These are phyloP conservation scores for Leptatherina wallacei DNA, from an alignment of 2,797 vertebrate genomes.

Conservation along the genomic window DNA sequence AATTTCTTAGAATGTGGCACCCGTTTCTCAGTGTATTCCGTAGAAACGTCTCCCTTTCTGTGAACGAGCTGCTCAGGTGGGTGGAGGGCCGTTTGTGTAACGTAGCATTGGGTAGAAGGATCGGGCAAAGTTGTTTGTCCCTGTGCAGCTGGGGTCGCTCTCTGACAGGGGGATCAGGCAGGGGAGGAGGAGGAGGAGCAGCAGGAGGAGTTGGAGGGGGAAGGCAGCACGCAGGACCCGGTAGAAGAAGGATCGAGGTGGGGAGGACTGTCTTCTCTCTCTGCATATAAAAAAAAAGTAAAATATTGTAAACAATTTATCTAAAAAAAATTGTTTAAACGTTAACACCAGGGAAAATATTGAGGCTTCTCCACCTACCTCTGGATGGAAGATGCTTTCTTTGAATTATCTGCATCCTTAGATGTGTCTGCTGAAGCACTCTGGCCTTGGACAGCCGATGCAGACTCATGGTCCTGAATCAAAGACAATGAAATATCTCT, in stretches of 20 bases:
- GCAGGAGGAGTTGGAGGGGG: constrained; percentile 89
- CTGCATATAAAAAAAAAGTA: constrained; percentile 66
- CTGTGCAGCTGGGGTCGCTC: constrained; percentile 88
- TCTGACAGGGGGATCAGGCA: constrained; percentile 88
- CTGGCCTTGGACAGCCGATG: not conserved
- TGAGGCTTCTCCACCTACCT: constrained; percentile 33
- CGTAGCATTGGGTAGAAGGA: constrained; percentile 94
- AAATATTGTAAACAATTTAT: not conserved
- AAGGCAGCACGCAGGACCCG: constrained; percentile 88
- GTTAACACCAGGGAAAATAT: not conserved
- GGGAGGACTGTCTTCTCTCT: constrained; percentile 64
- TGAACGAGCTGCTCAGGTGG: constrained; percentile 80
- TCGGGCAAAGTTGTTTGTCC: constrained; percentile 91
- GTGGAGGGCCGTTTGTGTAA: constrained; percentile 94
- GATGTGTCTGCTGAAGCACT: constrained; percentile 16
- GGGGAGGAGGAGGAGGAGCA: constrained; percentile 89
- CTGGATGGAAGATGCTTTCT: constrained; percentile 14
- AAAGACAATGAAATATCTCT: not conserved
- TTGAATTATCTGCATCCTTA: constrained; percentile 6
- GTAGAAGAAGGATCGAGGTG: constrained; percentile 86
- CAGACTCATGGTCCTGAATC: constrained; percentile 51
- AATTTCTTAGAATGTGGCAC: constrained; percentile 5
- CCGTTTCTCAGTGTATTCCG: not conserved
- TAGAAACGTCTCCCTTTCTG: not conserved
- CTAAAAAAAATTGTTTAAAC: not conserved